Evolutionary conservation across 2,888 invertebrate genomes (phyloP).

Genomic region (Polia nebulosa): DNA sequence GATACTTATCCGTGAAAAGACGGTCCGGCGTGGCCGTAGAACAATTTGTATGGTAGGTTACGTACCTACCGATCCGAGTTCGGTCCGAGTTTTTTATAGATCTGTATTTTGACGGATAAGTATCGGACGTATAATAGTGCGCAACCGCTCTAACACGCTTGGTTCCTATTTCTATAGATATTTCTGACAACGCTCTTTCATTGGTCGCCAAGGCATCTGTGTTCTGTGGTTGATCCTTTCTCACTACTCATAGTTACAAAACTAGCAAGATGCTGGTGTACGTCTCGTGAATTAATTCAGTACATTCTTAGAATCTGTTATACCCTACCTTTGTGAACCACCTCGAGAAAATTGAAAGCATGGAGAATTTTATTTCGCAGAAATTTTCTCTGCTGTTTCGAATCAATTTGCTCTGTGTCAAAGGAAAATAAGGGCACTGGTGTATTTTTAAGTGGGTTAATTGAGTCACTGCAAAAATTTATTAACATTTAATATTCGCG

Average conservation of each 20-base stretch:
- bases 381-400: background rate
- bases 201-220: background rate
- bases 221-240: background rate
- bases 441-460: constrained; percentile 51
- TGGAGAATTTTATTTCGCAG: background rate
- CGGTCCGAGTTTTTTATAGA: too few relatives aligned
- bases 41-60: too few relatives aligned
- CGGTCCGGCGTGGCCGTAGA: too few relatives aligned
- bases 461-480: constrained; percentile 49
- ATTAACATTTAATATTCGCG: constrained; percentile 42
- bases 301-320: constrained; percentile 6
- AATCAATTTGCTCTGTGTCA: background rate
- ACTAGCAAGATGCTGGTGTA: background rate
- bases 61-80: too few relatives aligned
- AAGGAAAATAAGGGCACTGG: constrained; percentile 28
- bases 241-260: background rate
- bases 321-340: background rate
- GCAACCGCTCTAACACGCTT: too few relatives aligned
- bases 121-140: too few relatives aligned
- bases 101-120: too few relatives aligned
- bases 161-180: too few relatives aligned
- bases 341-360: background rate
- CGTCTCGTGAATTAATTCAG: background rate
- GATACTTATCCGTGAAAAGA: too few relatives aligned
- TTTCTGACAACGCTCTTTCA: background rate